Conservation (phyloP, 2,888 invertebrate species). For the Oxytorus armatus region DNA sequence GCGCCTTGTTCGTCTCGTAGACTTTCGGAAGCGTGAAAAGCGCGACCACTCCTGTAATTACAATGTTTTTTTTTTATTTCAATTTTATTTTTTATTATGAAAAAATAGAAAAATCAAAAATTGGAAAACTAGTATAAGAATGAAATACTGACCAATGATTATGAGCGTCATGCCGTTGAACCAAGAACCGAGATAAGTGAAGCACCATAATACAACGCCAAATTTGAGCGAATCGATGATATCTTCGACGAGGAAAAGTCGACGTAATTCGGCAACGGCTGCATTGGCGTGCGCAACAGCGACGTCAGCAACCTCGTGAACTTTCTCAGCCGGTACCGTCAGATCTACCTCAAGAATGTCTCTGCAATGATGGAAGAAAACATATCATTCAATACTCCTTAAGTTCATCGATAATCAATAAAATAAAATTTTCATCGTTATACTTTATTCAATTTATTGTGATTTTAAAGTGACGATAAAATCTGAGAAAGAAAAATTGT, state of each 20-base stretch:
- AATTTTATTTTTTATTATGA: background rate
- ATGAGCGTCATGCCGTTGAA: slow-evolving; percentile 99
- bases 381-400: slow-evolving; percentile 23
- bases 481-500: no score
- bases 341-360: slow-evolving; percentile 95
- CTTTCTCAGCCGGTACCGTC: slow-evolving; percentile 95
- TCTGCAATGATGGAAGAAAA: slow-evolving; percentile 83
- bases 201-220: slow-evolving; percentile 96
- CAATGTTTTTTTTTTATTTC: slow-evolving; percentile 17
- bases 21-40: slow-evolving; percentile 98
- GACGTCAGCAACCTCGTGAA: slow-evolving; percentile 94
- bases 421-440: background rate
- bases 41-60: slow-evolving; percentile 93
- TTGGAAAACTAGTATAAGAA: background rate
- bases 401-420: background rate
- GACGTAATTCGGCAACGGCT: slow-evolving; percentile 92
- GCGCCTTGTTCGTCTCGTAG: slow-evolving; percentile 97
- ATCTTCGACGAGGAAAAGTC: slow-evolving; percentile 98
- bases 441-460: no score
- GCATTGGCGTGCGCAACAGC: slow-evolving; percentile 95
- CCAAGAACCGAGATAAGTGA: slow-evolving; percentile 99
- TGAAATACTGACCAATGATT: slow-evolving; percentile 91
- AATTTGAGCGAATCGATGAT: slow-evolving; percentile 98
- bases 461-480: no score
- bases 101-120: background rate